Percentiles rank a stretch among this genome's conserved stretches.
phyloP scores from a whole-genome alignment of 2,113 vertebrate genomes.

The Petaurus breviceps region DNA sequence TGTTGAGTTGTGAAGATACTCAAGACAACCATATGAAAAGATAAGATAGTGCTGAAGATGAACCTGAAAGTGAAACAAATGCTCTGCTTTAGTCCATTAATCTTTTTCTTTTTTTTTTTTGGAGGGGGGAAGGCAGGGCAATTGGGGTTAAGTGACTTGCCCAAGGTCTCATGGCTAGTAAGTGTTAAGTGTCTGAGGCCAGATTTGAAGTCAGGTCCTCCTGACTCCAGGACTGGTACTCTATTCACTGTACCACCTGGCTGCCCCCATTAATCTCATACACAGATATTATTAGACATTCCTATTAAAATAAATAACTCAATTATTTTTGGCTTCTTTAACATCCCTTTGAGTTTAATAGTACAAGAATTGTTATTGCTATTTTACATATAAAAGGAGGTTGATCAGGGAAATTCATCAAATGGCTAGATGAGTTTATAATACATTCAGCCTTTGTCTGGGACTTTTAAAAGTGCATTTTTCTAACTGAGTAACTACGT shows the following conservation, averaged over 20 bases:
- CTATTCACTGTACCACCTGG: no score
- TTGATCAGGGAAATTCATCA: background rate
- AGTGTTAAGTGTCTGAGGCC: no score
- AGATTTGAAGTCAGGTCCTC: no score
- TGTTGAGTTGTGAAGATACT: background rate
- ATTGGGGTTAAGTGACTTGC: no score
- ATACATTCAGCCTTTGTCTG: background rate
- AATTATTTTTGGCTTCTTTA: background rate
- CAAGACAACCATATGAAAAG: background rate
- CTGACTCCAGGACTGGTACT: no score
- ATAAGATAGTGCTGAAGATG: background rate
- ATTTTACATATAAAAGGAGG: background rate
- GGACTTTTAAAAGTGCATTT: background rate
- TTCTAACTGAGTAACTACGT: background rate
- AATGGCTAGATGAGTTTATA: background rate
- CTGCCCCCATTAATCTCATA: background rate
- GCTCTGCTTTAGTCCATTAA: background rate
- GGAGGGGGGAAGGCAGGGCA: no score
- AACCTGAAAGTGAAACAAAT: background rate
- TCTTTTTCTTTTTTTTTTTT: background rate
- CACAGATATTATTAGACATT: background rate
- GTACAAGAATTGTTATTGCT: background rate
- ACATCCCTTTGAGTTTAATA: background rate
- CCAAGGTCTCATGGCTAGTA: no score
- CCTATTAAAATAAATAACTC: background rate